Base-by-base conservation (phyloP, 2,888 invertebrate species). In the Sialis lutaria region DNA sequence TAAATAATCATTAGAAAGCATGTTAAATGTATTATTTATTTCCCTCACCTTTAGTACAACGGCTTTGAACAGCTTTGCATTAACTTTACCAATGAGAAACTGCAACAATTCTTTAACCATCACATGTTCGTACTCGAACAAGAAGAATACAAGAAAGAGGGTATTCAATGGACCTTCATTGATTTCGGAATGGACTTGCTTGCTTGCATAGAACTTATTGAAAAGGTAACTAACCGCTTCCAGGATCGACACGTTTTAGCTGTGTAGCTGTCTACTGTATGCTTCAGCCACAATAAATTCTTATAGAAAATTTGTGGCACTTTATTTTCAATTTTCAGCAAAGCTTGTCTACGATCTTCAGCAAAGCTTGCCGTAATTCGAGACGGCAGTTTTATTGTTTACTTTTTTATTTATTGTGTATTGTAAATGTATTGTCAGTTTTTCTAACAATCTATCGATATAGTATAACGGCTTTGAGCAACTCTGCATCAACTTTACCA, bases 31-130 rank as follows among this genome's bases (percentile, higher is more conserved):
- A 22, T 22, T 22, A 22, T 22, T 22, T 22, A 22, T 22, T 22
- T 22, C 22, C 22, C 4, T 22, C 22, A 22, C 22, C 22, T 22
- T 22, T 71, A 87, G 85, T 85, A 63, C 79, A 93, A 93, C 78
- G 89, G 91, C 70, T 93, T 92, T 77, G 92, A 93, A 76, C 93
- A 93, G 77, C 78, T 93, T 67, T 93, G 92, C 77, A 93, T 93
- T 79, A 93, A 93, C 78, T 93, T 93, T 77, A 93, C 92, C 70
- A 93, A 93, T 69, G 92, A 93, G 75, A 89, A 91, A 71, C 79
- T 93, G 62, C 93, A 95, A 74, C 93, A 93, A 70, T 93, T 92
- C 81, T 93, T 93, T 84, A 93, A 93, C 74, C 92, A 93, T 65
- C 87, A 93, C 79, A 93, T 93, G 92, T 93, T 93, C 72, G 90